Conservation (phyloP, 2,797 vertebrate species). For the Ataeniobius toweri region DNA sequence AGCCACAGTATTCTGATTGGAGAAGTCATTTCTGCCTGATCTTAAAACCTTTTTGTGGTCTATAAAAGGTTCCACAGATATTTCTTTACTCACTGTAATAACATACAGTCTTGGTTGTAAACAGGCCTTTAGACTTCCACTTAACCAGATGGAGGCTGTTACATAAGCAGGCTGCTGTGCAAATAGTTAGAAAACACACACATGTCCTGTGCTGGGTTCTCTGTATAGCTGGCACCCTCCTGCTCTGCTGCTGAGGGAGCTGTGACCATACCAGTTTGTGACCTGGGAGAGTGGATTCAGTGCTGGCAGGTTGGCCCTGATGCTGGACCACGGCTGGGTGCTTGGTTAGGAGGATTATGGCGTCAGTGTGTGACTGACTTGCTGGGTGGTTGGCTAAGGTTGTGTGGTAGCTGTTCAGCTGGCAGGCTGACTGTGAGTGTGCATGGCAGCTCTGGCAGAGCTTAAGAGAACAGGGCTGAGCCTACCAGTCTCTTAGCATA, state of each 20-base stretch:
- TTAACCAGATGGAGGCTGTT: neutral
- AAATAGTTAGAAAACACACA: neutral
- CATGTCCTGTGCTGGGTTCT: neutral
- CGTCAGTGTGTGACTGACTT: conserved; percentile 30
- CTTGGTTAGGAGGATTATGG: conserved; percentile 41
- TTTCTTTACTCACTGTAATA: neutral
- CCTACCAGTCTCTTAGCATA: conserved; percentile 20
- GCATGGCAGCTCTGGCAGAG: conserved; percentile 55
- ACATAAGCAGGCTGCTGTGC: neutral
- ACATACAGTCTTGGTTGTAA: neutral
- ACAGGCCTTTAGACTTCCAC: neutral
- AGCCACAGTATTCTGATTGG: conserved; percentile 28
- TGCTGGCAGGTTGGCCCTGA: conserved; percentile 13
- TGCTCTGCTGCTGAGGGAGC: conserved; percentile 4
- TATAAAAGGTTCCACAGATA: conserved; percentile 37
- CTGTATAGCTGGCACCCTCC: neutral
- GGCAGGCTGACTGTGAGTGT: conserved; percentile 51
- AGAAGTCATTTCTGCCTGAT: conserved; percentile 24
- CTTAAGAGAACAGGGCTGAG: conserved; percentile 16
- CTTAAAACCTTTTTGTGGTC: conserved; percentile 42
- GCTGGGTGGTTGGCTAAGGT: conserved; percentile 41
- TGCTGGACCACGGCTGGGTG: neutral
- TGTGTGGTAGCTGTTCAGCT: conserved; percentile 24
- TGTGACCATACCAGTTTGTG: neutral
- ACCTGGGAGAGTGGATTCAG: conserved; percentile 17